Conservation (phyloP, 1,140 invertebrate species). For the Temnothorax longispinosus region DNA sequence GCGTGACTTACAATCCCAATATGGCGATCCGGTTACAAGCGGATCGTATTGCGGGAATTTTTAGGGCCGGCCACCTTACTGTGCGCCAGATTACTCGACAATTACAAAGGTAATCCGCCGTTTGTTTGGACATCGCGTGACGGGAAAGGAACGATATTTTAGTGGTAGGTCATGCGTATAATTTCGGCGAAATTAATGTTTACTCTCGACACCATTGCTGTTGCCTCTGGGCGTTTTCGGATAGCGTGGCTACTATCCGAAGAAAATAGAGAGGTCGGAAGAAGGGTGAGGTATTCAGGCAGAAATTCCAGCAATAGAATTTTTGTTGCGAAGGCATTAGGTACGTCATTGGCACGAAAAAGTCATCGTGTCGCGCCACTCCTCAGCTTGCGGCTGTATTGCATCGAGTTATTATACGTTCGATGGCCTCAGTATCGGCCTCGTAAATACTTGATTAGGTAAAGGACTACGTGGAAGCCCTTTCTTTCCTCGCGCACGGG, state of each 20-base stretch:
- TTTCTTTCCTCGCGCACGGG: background rate
- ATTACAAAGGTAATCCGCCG: slow-evolving; percentile 30
- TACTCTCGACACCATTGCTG: background rate
- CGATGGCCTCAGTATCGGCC: slow-evolving; percentile 35
- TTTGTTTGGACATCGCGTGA: slow-evolving; percentile 37
- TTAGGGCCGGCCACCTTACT: slow-evolving; percentile 1
- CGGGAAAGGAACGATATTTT: slow-evolving; percentile 33
- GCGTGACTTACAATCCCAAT: slow-evolving; percentile 56
- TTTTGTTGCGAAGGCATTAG: background rate
- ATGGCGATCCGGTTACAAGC: slow-evolving; percentile 36
- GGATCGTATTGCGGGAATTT: slow-evolving; percentile 40
- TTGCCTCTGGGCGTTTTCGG: background rate
- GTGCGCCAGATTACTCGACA: slow-evolving; percentile 36
- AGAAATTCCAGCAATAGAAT: background rate
- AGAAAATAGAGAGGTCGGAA: background rate
- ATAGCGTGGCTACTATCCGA: background rate
- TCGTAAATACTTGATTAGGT: slow-evolving; percentile 66
- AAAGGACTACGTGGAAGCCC: background rate
- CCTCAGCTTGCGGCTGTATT: background rate
- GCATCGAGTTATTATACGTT: slow-evolving; percentile 50
- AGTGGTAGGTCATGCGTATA: background rate
- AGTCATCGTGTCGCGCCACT: background rate
- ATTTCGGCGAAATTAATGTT: slow-evolving; percentile 32
- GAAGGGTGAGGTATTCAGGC: background rate
- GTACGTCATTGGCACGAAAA: background rate